These are phyloP conservation scores for Mohoua ochrocephala DNA, from an alignment of 2,113 vertebrate species.

Conservation along the genomic window DNA sequence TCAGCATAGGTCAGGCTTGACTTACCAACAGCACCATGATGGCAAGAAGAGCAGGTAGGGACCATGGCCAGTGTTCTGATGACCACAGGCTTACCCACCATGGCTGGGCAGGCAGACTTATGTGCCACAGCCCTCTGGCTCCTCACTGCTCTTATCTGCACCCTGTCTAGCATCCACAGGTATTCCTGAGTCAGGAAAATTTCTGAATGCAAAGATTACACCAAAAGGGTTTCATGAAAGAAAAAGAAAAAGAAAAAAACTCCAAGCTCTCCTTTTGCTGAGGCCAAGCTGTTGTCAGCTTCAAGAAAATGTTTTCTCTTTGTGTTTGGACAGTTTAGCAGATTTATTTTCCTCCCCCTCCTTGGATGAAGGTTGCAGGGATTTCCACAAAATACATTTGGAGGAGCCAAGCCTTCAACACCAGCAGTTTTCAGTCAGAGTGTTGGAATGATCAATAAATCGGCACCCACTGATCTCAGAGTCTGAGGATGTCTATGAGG, in stretches of 20 bases:
- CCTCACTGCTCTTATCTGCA: neutral
- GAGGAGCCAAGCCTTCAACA: constrained; percentile 42
- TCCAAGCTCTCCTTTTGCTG: neutral
- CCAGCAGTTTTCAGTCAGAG: constrained; percentile 40
- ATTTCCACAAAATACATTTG: constrained; percentile 42
- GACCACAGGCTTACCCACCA: accelerated
- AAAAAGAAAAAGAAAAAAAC: neutral
- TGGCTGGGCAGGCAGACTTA: neutral
- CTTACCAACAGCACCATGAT: neutral
- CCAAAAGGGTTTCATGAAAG: neutral
- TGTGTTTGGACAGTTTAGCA: constrained; percentile 18
- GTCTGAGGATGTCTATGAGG: constrained; percentile 34
- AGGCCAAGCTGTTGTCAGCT: neutral
- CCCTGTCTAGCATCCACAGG: neutral
- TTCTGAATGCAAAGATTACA: neutral
- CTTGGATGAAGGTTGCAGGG: constrained; percentile 16
- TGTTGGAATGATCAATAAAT: constrained; percentile 16
- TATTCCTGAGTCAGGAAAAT: neutral
- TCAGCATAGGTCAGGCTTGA: neutral
- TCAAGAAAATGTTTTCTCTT: constrained; percentile 35
- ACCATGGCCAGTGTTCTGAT: neutral
- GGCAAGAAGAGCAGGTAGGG: neutral
- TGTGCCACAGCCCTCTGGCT: neutral
- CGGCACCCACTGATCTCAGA: constrained; percentile 52
- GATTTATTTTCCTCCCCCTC: neutral